phyloP scores from a whole-genome alignment of 1,140 invertebrate genomes.

The Macrobrachium nipponense region DNA sequence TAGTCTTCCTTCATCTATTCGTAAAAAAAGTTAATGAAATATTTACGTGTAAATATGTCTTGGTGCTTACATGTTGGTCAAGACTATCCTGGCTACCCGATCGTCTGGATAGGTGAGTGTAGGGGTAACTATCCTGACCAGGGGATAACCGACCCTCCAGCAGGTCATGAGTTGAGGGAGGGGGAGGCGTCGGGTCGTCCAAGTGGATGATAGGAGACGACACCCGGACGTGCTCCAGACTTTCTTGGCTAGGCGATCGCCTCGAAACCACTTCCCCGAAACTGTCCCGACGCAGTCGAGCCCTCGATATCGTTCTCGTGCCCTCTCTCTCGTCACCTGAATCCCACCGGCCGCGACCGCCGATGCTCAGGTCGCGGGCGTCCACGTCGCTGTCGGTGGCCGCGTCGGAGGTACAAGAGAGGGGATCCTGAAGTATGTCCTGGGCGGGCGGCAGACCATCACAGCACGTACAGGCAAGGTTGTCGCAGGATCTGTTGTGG shows the following conservation, averaged over 20 bases:
- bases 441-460: constrained; percentile 19
- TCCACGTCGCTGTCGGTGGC: constrained; percentile 42
- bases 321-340: constrained; percentile 45
- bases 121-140: constrained; percentile 55
- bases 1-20: too few relatives aligned
- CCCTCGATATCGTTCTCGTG: constrained; percentile 58
- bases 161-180: constrained; percentile 11
- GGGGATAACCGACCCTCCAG: constrained; percentile 30
- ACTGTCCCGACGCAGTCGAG: constrained; percentile 58
- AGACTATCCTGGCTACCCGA: constrained; percentile 61
- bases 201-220: constrained; percentile 39
- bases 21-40: too few relatives aligned
- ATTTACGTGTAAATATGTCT: too few relatives aligned
- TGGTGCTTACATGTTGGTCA: constrained; percentile 52
- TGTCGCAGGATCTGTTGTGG: constrained; percentile 47
- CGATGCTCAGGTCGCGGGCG: constrained; percentile 1
- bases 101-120: constrained; percentile 38
- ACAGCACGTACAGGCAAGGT: constrained; percentile 53
- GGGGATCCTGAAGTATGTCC: constrained; percentile 13
- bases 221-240: constrained; percentile 41
- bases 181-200: constrained; percentile 36
- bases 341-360: constrained; percentile 6
- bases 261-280: constrained; percentile 63
- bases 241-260: constrained; percentile 59
- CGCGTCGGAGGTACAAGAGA: constrained; percentile 9